Evolutionary conservation across 2,113 vertebrate species (phyloP), one percentile per base, ranked within the genome.

Genomic region (Chaetodon auriga): DNA sequence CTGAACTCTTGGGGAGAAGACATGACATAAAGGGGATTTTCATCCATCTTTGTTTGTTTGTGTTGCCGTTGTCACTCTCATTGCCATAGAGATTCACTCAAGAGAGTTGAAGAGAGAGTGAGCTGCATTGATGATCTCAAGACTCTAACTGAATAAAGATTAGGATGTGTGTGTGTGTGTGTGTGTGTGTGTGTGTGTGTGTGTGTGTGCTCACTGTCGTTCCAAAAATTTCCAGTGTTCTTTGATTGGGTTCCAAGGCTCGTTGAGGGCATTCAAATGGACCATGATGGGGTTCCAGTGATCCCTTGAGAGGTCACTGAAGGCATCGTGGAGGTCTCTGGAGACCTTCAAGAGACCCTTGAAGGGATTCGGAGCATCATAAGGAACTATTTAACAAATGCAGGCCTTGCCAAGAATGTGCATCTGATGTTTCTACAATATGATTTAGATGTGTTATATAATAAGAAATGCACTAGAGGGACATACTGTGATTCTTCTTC

Each of bases 41-140:
- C 77, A 80, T 83, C 72, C 73, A 4, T 81, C 77, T 43, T 72
- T 83, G 54, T 74, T 66, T 85, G 51, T 66, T 38, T 76, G 51
- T 84, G 58, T 74, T 74, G 55, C 57, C 6, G 68, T 87, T 70
- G 49, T 73, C 81, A 69, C 53, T 51, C 69, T 60, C 57, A 10
- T 87, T 18, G 3, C 64, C 38, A 87, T 78, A 9, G 81, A 78
- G 57, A 87, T 18, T 4, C 18, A 15, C 36, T 46, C 38, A 3
- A 45, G 53, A 41, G 11, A 41, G 11, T 43, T n/a, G 2, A 2
- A 58, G 30, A 16, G 60, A 30, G 23, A 41, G 8, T 4, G 61
- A 81, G 38, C 73, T 55, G 51, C 15, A 0, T 36, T 3, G 43
- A 79, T 79, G 75, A 83, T 30, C 51, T 71, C 64, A 62, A 30